Conservation (phyloP, 2,888 invertebrate species). For the Fissipunctia ypsillon region DNA sequence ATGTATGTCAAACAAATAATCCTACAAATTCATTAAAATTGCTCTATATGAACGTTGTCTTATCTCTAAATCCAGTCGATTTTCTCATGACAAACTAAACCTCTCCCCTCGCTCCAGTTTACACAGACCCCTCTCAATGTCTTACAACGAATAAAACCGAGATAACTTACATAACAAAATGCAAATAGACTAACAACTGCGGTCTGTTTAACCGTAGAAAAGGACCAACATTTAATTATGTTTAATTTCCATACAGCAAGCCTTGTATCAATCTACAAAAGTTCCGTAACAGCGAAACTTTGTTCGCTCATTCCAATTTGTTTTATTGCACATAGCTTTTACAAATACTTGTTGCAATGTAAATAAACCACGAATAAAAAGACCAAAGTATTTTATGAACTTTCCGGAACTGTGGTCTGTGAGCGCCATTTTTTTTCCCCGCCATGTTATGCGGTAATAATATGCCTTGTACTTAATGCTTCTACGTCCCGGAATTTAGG, state of each 20-base stretch:
- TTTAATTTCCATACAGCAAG: constrained; percentile 64
- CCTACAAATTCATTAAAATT: not conserved
- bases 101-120: constrained; percentile 22
- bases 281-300: constrained; percentile 52
- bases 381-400: constrained; percentile 23
- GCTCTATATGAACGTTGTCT: not conserved
- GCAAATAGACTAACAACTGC: constrained; percentile 52
- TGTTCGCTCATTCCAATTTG: constrained; percentile 49
- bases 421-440: constrained; percentile 27
- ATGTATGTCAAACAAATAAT: not conserved
- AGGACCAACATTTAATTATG: constrained; percentile 60
- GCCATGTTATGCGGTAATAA: constrained; percentile 39
- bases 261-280: constrained; percentile 45
- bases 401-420: constrained; percentile 29
- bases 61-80: not conserved
- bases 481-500: constrained; percentile 50
- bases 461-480: constrained; percentile 46
- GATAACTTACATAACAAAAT: constrained; percentile 55
- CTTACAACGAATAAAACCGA: constrained; percentile 29
- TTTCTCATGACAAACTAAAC: not conserved
- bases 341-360: constrained; percentile 46
- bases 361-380: constrained; percentile 40
- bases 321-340: constrained; percentile 53
- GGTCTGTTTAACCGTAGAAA: constrained; percentile 50
- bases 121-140: constrained; percentile 8